phyloP scores from a whole-genome alignment of 2,797 vertebrate species.

The Megalops cyprinoides region DNA sequence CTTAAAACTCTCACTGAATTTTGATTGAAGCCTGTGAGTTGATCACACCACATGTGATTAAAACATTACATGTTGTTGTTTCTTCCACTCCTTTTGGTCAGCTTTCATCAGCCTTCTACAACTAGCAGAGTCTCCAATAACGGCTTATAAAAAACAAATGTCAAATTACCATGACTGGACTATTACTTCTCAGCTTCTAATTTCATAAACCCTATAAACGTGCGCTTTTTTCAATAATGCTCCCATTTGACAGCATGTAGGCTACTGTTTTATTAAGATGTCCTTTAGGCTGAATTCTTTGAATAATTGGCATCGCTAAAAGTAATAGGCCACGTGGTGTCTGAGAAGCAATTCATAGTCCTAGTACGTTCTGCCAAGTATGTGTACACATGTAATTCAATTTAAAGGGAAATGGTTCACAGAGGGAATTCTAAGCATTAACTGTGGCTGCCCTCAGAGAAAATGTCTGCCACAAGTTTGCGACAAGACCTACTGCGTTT shows the following conservation, averaged over 20 bases:
- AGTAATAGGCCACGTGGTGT: background rate
- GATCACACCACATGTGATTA: background rate
- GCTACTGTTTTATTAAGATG: background rate
- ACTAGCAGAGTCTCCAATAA: too few relatives aligned
- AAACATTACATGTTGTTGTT: background rate
- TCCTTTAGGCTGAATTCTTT: background rate
- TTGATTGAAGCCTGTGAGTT: too few relatives aligned
- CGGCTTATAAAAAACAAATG: background rate
- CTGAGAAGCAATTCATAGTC: background rate
- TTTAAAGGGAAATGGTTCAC: conserved; percentile 19
- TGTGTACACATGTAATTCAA: background rate
- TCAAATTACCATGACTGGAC: background rate
- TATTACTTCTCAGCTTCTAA: background rate
- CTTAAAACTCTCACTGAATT: too few relatives aligned
- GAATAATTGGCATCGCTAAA: background rate
- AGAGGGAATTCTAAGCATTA: conserved; percentile 1
- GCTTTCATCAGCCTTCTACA: background rate
- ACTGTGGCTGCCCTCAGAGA: conserved; percentile 9
- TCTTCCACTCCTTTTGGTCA: background rate
- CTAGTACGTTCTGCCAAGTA: background rate
- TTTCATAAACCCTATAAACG: background rate
- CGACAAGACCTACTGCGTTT: conserved; percentile 9
- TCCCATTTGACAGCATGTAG: background rate
- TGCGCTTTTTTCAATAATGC: background rate
- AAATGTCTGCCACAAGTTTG: background rate